phyloP scores from a whole-genome alignment of 2,797 vertebrate species.

The Poecilia wingei region DNA sequence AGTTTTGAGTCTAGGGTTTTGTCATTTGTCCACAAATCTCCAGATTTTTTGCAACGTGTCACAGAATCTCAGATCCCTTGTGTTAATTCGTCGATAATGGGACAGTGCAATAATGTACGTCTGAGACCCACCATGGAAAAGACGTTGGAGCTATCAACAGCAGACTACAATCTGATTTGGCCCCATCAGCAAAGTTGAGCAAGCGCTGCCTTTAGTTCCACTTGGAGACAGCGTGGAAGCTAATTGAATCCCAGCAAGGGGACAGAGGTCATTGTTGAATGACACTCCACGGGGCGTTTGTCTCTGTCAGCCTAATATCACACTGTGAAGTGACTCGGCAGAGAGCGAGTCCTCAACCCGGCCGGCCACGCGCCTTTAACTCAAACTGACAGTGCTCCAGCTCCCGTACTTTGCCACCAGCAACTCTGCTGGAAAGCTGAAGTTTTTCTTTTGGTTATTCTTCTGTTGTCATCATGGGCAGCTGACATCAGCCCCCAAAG shows the following conservation, averaged over 20 bases:
- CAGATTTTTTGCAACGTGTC: conserved; percentile 21
- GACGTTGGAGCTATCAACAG: conserved; percentile 45
- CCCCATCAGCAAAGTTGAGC: conserved; percentile 45
- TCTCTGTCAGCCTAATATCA: conserved; percentile 76
- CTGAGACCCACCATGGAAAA: conserved; percentile 38
- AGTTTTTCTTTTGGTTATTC: conserved; percentile 28
- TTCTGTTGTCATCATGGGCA: conserved; percentile 37
- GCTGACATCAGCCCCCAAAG: conserved; percentile 9
- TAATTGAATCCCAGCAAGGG: conserved; percentile 67
- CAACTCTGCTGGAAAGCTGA: conserved; percentile 53
- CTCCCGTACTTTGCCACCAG: conserved; percentile 68
- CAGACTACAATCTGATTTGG: conserved; percentile 56
- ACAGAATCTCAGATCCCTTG: conserved; percentile 5
- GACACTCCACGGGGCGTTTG: conserved; percentile 65
- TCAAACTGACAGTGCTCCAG: conserved; percentile 69
- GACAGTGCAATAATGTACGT: conserved; percentile 52
- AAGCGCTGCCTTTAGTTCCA: conserved; percentile 57
- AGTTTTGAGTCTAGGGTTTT: conserved; percentile 12
- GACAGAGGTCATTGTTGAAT: conserved; percentile 64
- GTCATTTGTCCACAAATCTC: conserved; percentile 28
- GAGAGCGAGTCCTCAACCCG: conserved; percentile 44
- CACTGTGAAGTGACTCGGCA: conserved; percentile 74
- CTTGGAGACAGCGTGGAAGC: conserved; percentile 49
- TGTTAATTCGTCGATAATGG: conserved; percentile 39
- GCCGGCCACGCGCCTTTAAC: conserved; percentile 56